phyloP scores from a whole-genome alignment of 2,888 invertebrate genomes.

The Phoenoteleia sp. region DNA sequence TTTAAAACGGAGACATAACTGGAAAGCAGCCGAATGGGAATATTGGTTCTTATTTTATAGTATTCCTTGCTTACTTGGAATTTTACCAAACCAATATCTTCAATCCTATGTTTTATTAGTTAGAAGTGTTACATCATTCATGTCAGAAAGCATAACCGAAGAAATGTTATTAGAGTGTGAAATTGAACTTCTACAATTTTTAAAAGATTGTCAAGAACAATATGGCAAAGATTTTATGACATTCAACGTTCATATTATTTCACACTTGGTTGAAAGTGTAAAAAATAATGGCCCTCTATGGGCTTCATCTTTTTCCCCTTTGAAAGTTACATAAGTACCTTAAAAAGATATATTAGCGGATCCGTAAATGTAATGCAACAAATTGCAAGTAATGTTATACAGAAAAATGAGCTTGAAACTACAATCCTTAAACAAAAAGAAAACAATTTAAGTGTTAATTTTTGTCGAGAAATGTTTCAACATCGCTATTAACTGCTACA shows the following conservation, averaged over 20 bases:
- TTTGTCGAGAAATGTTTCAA: constrained; percentile 1
- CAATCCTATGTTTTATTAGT: constrained; percentile 32
- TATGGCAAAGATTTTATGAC: constrained; percentile 65
- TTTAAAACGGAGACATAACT: constrained; percentile 14
- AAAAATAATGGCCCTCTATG: constrained; percentile 62
- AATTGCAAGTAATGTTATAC: constrained; percentile 11
- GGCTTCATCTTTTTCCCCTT: constrained; percentile 68
- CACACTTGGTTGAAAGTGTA: constrained; percentile 61
- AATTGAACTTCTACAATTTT: constrained; percentile 56
- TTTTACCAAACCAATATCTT: background rate
- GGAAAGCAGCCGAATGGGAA: constrained; percentile 66
- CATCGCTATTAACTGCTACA: background rate
- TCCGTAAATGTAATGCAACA: constrained; percentile 39
- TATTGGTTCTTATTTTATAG: constrained; percentile 60
- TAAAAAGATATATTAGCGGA: constrained; percentile 37
- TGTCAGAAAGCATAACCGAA: constrained; percentile 47
- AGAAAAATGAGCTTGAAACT: constrained; percentile 6
- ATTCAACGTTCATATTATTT: constrained; percentile 65
- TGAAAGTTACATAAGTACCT: constrained; percentile 32
- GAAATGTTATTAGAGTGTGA: constrained; percentile 58
- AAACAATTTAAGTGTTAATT: background rate
- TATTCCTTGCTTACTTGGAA: constrained; percentile 14
- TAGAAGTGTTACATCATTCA: constrained; percentile 31
- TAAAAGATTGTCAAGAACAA: constrained; percentile 49
- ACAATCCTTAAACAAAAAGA: background rate